A percentile compares a stretch with the other conserved stretches of the same genome.
Evolutionary conservation across 2,797 vertebrate species (phyloP).

Genomic region (Melanotaenia trifasciata): DNA sequence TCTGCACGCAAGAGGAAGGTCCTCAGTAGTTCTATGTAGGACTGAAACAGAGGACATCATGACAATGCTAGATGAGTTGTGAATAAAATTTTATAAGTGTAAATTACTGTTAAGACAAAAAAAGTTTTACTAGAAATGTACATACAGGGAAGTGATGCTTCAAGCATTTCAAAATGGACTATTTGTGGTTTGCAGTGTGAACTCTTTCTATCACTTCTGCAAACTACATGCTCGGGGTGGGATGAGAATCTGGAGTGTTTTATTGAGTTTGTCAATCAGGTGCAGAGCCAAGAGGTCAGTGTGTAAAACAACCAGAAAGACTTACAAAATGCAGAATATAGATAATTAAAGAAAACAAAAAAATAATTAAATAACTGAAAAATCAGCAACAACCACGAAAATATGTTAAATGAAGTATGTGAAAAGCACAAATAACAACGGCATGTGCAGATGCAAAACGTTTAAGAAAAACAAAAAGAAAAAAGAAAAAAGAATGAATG

Average conservation of each 20-base stretch:
- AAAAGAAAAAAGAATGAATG: not conserved
- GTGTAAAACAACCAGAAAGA: not conserved
- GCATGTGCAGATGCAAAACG: not conserved
- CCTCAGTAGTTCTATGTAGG: constrained; percentile 60
- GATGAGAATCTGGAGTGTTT: no score
- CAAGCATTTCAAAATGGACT: not conserved
- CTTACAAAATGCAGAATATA: not conserved
- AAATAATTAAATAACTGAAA: not conserved
- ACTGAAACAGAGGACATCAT: constrained; percentile 24
- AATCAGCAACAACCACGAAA: not conserved
- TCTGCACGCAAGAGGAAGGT: constrained; percentile 89
- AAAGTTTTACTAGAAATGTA: constrained; percentile 6
- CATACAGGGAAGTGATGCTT: constrained; percentile 4
- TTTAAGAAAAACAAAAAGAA: not conserved
- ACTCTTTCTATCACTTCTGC: constrained; percentile 12
- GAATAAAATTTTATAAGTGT: not conserved
- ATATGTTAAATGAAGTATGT: no score
- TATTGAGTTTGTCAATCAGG: no score
- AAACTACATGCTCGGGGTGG: constrained; percentile 8
- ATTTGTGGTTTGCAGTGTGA: not conserved
- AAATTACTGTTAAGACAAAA: not conserved
- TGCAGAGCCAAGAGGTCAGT: not conserved
- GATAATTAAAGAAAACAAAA: not conserved
- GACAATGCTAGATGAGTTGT: not conserved
- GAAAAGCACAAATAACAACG: not conserved